These are phyloP conservation scores for Apamea anceps DNA, from an alignment of 2,888 invertebrate genomes.

Conservation along the genomic window DNA sequence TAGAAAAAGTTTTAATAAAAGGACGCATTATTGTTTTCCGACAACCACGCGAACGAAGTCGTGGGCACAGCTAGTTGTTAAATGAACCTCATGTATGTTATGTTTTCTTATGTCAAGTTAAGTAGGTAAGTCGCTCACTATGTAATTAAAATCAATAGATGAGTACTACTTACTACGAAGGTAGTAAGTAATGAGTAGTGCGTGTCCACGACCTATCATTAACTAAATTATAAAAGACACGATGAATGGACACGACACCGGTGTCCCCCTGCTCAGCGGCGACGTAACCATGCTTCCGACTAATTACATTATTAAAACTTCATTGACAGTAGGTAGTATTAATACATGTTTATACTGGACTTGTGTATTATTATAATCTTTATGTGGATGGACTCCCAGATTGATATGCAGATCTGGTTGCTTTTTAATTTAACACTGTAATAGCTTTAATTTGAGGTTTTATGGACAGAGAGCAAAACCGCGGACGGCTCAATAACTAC, in stretches of 20 bases:
- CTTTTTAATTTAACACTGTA: constrained; percentile 29
- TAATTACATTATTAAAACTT: constrained; percentile 64
- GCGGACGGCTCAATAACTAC: constrained; percentile 23
- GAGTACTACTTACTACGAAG: constrained; percentile 46
- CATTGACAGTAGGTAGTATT: constrained; percentile 47
- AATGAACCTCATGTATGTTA: background rate
- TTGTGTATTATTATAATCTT: constrained; percentile 12
- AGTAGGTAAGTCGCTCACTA: constrained; percentile 1
- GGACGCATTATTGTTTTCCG: background rate
- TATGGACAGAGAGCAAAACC: constrained; percentile 13
- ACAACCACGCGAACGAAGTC: background rate
- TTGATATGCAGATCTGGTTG: constrained; percentile 27
- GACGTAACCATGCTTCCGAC: constrained; percentile 26
- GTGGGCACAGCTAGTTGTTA: background rate
- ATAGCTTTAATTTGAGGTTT: constrained; percentile 33
- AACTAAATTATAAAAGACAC: constrained; percentile 58
- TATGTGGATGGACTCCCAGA: constrained; percentile 1
- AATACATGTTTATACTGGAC: constrained; percentile 38
- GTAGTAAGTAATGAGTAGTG: constrained; percentile 48
- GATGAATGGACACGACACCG: constrained; percentile 59
- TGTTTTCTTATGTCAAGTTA: constrained; percentile 7
- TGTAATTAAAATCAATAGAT: constrained; percentile 53
- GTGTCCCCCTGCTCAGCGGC: constrained; percentile 40
- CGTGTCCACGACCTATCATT: constrained; percentile 65
- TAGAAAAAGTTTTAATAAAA: background rate